Conservation (phyloP, 2,888 invertebrate genomes). For the Lottia scabra region DNA sequence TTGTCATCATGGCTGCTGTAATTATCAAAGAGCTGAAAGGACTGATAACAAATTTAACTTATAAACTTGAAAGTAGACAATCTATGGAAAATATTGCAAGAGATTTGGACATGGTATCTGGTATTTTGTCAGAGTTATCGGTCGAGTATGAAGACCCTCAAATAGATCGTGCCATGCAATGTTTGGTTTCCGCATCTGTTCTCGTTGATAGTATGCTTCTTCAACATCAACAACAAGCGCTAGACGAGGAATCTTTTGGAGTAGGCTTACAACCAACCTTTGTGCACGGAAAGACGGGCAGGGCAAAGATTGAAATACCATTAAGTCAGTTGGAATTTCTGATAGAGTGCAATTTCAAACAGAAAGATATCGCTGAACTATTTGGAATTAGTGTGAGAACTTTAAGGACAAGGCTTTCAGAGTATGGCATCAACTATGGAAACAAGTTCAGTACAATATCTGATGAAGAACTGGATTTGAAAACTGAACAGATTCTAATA, state of each 20-base stretch:
- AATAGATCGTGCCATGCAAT: conserved; percentile 2
- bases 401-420: neutral
- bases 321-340: neutral
- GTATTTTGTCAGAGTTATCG: neutral
- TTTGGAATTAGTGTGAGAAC: neutral
- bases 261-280: neutral
- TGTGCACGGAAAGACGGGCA: neutral
- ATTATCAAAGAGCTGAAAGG: neutral
- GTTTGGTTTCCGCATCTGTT: neutral
- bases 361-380: neutral
- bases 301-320: neutral
- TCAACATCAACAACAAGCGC: neutral
- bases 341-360: neutral
- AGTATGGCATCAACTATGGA: neutral
- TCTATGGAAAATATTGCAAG: neutral
- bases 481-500: neutral
- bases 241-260: neutral
- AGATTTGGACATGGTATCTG: neutral
- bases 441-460: neutral
- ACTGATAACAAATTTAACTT: neutral
- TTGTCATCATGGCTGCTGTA: neutral
- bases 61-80: neutral
- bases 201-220: neutral
- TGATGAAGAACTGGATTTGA: conserved; percentile 3
- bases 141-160: neutral